Conservation (phyloP, 2,888 invertebrate species). For the Dicycla oo region DNA sequence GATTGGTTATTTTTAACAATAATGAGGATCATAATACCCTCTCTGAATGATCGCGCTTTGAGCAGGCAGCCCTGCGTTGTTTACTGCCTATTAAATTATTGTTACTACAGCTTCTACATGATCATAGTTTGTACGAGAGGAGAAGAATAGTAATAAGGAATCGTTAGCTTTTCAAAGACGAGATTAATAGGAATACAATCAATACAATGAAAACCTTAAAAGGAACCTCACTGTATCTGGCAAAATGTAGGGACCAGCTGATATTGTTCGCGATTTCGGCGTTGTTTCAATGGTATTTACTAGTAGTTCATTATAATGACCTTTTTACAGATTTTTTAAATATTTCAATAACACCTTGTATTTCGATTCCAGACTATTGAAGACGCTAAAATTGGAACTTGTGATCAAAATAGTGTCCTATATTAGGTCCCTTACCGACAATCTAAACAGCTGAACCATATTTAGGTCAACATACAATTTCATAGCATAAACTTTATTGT, state of each 20-base stretch:
- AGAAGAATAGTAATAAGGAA: not conserved
- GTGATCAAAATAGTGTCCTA: not conserved
- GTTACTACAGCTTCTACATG: not conserved
- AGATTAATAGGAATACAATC: not conserved
- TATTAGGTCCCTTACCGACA: not conserved
- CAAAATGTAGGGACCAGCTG: not conserved
- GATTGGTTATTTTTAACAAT: constrained; percentile 4
- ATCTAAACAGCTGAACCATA: constrained; percentile 13
- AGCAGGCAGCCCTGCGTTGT: not conserved
- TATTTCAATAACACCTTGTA: not conserved
- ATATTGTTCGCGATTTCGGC: no score
- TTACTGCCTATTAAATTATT: not conserved
- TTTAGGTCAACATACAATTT: constrained; percentile 49
- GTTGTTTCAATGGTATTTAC: not conserved
- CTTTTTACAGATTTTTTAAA: not conserved
- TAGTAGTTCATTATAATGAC: not conserved
- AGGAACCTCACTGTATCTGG: no score
- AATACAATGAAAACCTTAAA: not conserved
- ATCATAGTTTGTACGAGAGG: not conserved
- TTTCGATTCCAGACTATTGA: not conserved
- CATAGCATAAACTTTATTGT: constrained; percentile 46
- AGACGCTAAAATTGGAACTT: not conserved
- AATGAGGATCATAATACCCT: not conserved
- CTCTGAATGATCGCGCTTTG: not conserved
- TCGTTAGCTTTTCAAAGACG: not conserved